Conservation (phyloP, 2,797 vertebrate genomes). For the Alexandromys oeconomus region DNA sequence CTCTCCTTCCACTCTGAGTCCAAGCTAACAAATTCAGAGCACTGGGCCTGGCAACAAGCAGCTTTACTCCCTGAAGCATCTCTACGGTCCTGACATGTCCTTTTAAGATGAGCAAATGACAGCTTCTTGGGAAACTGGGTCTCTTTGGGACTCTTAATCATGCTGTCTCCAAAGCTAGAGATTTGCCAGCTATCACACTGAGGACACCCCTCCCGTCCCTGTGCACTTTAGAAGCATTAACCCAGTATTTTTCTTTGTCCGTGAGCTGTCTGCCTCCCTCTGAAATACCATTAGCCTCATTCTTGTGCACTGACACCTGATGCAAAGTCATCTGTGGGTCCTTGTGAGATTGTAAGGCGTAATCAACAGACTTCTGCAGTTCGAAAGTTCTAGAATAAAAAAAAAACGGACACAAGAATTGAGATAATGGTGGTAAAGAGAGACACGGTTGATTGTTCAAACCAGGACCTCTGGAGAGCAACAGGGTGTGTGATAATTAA, state of each 20-base stretch:
- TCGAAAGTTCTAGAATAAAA: slow-evolving; percentile 39
- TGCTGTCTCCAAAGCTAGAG: background rate
- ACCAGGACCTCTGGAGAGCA: background rate
- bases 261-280: background rate
- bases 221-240: background rate
- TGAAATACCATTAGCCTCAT: background rate
- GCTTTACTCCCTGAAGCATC: background rate
- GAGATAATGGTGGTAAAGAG: slow-evolving; percentile 18
- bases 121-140: background rate
- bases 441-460: slow-evolving; percentile 12
- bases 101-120: background rate
- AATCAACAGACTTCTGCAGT: background rate
- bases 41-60: background rate
- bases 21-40: background rate
- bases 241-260: background rate
- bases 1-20: background rate
- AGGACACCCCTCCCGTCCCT: background rate
- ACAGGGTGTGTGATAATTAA: background rate
- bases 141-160: background rate
- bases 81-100: background rate
- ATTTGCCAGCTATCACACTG: background rate
- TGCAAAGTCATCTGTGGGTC: background rate
- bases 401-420: background rate
- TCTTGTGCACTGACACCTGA: background rate
- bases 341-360: background rate